phyloP scores from a whole-genome alignment of 2,797 vertebrate genomes.

The Pelobates cultripes region DNA sequence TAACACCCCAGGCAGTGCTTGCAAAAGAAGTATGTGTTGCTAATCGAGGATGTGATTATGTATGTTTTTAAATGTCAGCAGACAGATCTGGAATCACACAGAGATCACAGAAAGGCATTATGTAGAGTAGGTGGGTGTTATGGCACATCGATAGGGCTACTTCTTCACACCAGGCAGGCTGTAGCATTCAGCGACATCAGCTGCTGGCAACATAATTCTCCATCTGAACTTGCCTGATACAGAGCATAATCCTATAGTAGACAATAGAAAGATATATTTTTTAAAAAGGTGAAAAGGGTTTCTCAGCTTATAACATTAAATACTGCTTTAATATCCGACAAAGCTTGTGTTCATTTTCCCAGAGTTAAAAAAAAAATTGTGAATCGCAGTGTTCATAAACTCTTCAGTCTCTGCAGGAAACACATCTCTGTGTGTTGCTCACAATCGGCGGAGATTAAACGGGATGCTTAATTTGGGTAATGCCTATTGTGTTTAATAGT shows the following conservation, averaged over 20 bases:
- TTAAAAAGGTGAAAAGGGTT: not conserved
- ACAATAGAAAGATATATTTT: not conserved
- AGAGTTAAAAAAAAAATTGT: not conserved
- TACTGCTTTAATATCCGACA: not conserved
- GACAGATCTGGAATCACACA: not conserved
- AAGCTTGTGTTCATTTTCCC: conserved; percentile 3
- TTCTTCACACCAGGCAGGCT: not conserved
- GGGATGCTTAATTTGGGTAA: not conserved
- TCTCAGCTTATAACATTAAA: not conserved
- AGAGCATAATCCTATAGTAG: not conserved
- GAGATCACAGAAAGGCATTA: not conserved
- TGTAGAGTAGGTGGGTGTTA: not conserved
- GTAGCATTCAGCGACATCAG: not conserved
- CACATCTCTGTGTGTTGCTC: not conserved
- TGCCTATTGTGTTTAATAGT: conserved; percentile 13
- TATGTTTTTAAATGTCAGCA: not conserved
- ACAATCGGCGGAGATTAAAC: not conserved
- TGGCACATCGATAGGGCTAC: not conserved
- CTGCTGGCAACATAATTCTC: not conserved
- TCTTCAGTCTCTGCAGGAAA: not conserved
- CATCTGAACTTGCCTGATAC: not conserved
- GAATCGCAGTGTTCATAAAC: not conserved
- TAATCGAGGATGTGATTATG: not conserved
- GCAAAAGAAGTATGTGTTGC: not conserved
- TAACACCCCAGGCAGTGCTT: not conserved